These are phyloP conservation scores for Cynopterus sphinx DNA, from an alignment of 2,797 vertebrate species.

Conservation along the genomic window DNA sequence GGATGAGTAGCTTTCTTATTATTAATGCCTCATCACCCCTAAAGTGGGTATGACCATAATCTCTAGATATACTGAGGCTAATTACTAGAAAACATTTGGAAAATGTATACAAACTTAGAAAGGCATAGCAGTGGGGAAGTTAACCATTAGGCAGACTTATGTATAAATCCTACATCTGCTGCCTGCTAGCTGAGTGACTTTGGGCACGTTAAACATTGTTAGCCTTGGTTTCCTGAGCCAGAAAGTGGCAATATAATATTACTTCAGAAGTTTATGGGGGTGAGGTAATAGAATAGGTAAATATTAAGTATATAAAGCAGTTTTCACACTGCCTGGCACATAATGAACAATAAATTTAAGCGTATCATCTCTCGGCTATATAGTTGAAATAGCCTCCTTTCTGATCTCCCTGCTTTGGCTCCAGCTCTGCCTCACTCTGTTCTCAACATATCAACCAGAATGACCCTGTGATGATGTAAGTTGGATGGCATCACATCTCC, in stretches of 20 bases:
- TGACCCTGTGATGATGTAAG: neutral
- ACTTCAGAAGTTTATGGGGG: neutral
- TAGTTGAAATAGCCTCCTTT: neutral
- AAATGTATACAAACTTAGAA: neutral
- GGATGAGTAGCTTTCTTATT: neutral
- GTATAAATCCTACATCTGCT: neutral
- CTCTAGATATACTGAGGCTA: neutral
- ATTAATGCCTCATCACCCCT: neutral
- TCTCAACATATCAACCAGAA: neutral
- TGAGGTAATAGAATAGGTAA: neutral
- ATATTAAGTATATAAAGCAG: neutral
- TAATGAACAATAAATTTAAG: neutral
- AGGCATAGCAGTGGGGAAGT: neutral
- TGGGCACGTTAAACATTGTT: neutral
- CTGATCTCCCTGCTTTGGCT: neutral
- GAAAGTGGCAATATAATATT: slow-evolving; percentile 1
- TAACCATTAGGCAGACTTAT: neutral
- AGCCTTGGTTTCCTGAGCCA: neutral
- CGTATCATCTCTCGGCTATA: neutral
- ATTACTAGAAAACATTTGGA: neutral
- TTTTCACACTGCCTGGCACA: neutral
- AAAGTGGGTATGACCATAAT: neutral
- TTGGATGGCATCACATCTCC: neutral
- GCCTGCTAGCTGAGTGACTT: neutral
- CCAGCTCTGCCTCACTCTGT: neutral